Percentiles rank a stretch among this genome's conserved stretches.
Conservation (phyloP, 2,797 vertebrate species). For the Xenopus petersii region DNA sequence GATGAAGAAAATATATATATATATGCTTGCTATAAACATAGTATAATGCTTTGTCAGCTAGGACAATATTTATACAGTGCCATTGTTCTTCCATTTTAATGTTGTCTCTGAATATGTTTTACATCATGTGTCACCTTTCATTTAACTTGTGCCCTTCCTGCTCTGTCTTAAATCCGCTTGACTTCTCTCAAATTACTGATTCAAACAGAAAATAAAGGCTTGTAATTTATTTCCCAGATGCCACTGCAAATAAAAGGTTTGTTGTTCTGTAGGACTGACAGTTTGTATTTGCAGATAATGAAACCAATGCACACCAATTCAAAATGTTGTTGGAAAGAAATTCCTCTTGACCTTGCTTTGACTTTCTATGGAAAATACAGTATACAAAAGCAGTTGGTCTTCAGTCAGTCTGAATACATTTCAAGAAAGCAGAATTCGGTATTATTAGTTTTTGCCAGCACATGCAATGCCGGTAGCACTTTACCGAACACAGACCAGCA, state of each 20-base stretch:
- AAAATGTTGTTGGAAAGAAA: constrained; percentile 33
- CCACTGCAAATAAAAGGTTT: constrained; percentile 34
- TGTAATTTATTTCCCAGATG: constrained; percentile 45
- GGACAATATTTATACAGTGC: no score
- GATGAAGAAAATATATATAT: no score
- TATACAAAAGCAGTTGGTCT: constrained; percentile 6
- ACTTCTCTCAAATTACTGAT: constrained; percentile 38
- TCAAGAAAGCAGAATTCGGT: neutral
- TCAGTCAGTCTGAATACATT: constrained; percentile 25
- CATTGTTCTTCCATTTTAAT: neutral
- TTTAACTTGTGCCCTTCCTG: constrained; percentile 21
- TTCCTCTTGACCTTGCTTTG: constrained; percentile 32
- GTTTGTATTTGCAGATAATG: constrained; percentile 43
- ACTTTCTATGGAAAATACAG: constrained; percentile 27
- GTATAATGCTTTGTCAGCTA: no score
- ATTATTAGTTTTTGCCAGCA: no score
- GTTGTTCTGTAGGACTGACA: constrained; percentile 22
- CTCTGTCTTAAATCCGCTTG: constrained; percentile 22
- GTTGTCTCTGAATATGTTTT: constrained; percentile 19
- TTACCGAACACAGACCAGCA: no score
- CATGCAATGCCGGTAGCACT: no score
- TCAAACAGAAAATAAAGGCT: constrained; percentile 38
- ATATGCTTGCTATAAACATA: no score
- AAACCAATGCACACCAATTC: constrained; percentile 29
- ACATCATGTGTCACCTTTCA: constrained; percentile 32